Evolutionary conservation across 2,888 invertebrate species (phyloP), one percentile per base, ranked within the genome.

Genomic region (Elgonia sp.): DNA sequence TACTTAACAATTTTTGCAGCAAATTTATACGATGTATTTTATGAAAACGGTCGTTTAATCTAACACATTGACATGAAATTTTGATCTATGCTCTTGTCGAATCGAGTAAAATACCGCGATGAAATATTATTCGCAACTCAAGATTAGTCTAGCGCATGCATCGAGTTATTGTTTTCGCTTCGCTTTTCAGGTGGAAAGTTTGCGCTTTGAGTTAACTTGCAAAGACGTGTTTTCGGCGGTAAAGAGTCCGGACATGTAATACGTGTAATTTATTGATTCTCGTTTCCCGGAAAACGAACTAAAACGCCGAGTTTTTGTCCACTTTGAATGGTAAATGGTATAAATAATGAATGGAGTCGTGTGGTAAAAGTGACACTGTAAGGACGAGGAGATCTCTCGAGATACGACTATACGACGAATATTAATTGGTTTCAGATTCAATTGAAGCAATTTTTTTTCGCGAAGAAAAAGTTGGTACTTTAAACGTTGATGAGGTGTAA

Each of bases 121-220:
- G 84, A 77, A 67, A 83, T 69, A 76, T 77, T 77, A 70, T 77
- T 75, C 63, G 57, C 37, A 55, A 57, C 50, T 39, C 50, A 70
- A 77, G 77, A 84, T 84, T 84, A 76, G 62, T 53, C n/a, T 21
- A 46, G 60, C 16, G 73, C 40, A 57, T 18, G 65, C 37, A 20
- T 10, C 40, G 46, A 75, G 73, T 69, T 76, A 76, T 83, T 83
- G 83, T 83, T 76, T 83, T 65, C 57, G 65, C 65, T 50, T 42
- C 20, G 53, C 50, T 79, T 79, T 79, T 40, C 73, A 65, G 69
- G 46, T 55, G 83, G 21, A 67, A 75, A 83, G 50, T 83, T 83
- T 65, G 57, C 46, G 57, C 46, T 63, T 50, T 4, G 53, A 60
- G n/a, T n/a, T 42, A 65, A 65, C 79, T 62, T 20, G 55, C n/a